These are phyloP conservation scores for Poecilus cupreus DNA, from an alignment of 2,888 invertebrate genomes.

Conservation along the genomic window DNA sequence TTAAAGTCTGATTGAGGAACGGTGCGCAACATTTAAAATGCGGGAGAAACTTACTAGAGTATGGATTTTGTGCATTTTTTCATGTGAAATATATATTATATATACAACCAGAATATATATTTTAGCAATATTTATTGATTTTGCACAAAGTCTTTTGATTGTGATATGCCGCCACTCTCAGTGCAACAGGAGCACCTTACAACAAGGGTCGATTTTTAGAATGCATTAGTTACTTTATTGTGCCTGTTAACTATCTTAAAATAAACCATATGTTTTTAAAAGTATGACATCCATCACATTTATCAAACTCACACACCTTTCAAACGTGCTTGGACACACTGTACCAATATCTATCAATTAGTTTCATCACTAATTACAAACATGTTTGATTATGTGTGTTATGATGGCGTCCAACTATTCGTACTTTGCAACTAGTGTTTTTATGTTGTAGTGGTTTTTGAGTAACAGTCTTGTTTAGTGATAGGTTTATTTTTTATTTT, in stretches of 20 bases:
- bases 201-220: slow-evolving; percentile 57
- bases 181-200: slow-evolving; percentile 54
- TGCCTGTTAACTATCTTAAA: slow-evolving; percentile 67
- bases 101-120: slow-evolving; percentile 50
- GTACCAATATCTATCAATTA: background rate
- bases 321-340: background rate
- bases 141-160: slow-evolving; percentile 59
- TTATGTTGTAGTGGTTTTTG: too few species aligned
- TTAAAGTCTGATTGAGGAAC: slow-evolving; percentile 43
- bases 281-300: slow-evolving; percentile 32
- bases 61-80: slow-evolving; percentile 54
- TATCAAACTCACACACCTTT: background rate
- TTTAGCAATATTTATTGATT: slow-evolving; percentile 56
- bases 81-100: slow-evolving; percentile 30
- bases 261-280: slow-evolving; percentile 59
- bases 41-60: slow-evolving; percentile 33
- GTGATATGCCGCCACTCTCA: slow-evolving; percentile 58
- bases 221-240: slow-evolving; percentile 70
- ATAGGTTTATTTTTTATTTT: background rate
- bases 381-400: background rate
- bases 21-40: slow-evolving; percentile 37
- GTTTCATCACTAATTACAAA: background rate
- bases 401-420: background rate
- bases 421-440: background rate
- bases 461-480: background rate